Base-by-base conservation (phyloP, 2,888 invertebrate species). In the Lagria hirta region DNA sequence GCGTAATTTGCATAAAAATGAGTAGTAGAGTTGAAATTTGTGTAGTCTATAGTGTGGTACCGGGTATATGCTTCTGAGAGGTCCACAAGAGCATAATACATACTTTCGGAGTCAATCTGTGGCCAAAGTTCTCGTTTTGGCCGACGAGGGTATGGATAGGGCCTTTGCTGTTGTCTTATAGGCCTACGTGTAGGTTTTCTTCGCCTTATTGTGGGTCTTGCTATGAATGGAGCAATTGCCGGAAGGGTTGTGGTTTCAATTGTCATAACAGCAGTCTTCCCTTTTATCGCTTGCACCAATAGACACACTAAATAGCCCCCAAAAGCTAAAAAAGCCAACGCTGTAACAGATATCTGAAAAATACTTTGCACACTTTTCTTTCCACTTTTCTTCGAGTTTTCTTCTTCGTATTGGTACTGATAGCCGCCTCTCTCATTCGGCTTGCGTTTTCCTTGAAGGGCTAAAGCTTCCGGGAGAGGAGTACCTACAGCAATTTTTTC, bases 251-350 rank as follows among this genome's bases (percentile, higher is more conserved):
- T 67, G 1, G 50, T 58, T 2, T 60, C 63, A 48, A 65, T 66
- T 13, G 61, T 72, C 41, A 46, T 54, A 24, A 48, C 47, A 5
- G 54, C 50, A 51, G 77, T 76, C 64, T 86, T 86, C 11, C 80
- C 77, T 60, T 81, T 83, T 35, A 88, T 79, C 0, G 86, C 85
- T 58, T 86, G 83, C 14, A 88, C 83, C 34, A 89, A 82, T 28
- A 90, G 72, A 57, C 88, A 87, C 1, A 90, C 65, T 11, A 91
- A 70, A 62, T 91, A 91, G 1, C 89, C 90, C 0, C 88, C 90
- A 59, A 91, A 91, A 0, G 90, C 90, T 4, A 90, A 70, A 70
- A 90, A 90, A 0, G 90, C 84, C 35, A 90, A 69, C 0, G 87
- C 81, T 0, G 89, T 88, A 5, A 90, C 77, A 0, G 88, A 84